Percentiles rank a stretch among this genome's conserved stretches.
These are phyloP conservation scores for Drosophila kurseongensis DNA, from an alignment of 1,140 invertebrate genomes.

Conservation along the genomic window DNA sequence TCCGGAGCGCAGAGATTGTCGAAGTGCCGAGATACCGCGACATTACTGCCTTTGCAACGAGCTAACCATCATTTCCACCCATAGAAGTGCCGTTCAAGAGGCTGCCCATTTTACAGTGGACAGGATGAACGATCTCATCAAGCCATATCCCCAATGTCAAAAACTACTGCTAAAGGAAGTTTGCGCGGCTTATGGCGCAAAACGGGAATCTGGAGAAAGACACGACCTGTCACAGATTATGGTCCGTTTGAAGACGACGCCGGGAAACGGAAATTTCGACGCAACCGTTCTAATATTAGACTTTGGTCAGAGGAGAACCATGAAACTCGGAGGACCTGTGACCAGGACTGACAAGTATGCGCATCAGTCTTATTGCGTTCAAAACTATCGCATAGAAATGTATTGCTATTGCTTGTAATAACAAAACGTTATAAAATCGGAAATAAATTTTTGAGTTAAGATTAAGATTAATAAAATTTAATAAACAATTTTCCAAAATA, in stretches of 20 bases:
- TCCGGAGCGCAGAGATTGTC: slow-evolving; percentile 89
- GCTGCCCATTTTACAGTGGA: slow-evolving; percentile 34
- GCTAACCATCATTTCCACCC: neutral
- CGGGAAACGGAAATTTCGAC: slow-evolving; percentile 38
- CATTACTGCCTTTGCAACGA: slow-evolving; percentile 43
- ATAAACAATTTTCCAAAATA: no score
- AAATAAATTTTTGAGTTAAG: no score
- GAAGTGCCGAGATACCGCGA: slow-evolving; percentile 85
- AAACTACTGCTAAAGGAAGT: slow-evolving; percentile 3
- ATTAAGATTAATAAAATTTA: no score
- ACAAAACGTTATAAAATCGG: no score
- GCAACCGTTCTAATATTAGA: slow-evolving; percentile 9
- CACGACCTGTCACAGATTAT: slow-evolving; percentile 8
- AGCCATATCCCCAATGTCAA: slow-evolving; percentile 18
- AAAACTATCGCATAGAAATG: slow-evolving; percentile 46
- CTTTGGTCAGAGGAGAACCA: neutral
- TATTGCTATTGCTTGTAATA: slow-evolving; percentile 68
- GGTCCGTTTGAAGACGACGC: slow-evolving; percentile 24
- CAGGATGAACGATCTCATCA: slow-evolving; percentile 33
- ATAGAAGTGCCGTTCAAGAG: neutral
- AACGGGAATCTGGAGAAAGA: neutral
- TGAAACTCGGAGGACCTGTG: slow-evolving; percentile 27
- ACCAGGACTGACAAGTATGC: slow-evolving; percentile 41
- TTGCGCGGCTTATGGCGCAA: slow-evolving; percentile 85
- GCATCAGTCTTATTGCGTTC: slow-evolving; percentile 39